These are phyloP conservation scores for Phragmatobia fuliginosa DNA, from an alignment of 2,888 invertebrate genomes.

Conservation along the genomic window DNA sequence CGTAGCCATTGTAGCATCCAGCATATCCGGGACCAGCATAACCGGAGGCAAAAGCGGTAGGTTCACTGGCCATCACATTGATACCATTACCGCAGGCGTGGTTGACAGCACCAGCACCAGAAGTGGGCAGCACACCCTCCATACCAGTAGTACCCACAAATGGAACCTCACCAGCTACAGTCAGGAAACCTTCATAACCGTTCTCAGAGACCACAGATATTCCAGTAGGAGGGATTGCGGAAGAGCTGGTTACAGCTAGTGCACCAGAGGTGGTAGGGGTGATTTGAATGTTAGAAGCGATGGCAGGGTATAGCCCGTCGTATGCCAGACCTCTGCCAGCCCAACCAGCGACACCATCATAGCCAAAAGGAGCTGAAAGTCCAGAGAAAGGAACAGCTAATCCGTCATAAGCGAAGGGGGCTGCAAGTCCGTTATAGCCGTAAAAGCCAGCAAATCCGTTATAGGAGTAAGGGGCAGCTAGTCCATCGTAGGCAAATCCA, in stretches of 20 bases:
- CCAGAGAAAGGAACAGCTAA: slow-evolving; percentile 14
- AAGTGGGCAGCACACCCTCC: slow-evolving; percentile 61
- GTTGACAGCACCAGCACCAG: slow-evolving; percentile 56
- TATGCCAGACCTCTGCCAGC: neutral
- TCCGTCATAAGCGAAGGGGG: neutral
- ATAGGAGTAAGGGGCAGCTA: slow-evolving; percentile 29
- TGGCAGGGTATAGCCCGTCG: neutral
- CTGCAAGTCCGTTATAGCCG: neutral
- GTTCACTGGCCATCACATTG: slow-evolving; percentile 7
- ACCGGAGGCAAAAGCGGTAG: slow-evolving; percentile 37
- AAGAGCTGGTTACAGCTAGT: slow-evolving; percentile 49
- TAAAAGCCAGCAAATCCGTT: neutral
- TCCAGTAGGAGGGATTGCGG: slow-evolving; percentile 46
- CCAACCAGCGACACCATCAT: neutral
- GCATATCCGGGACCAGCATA: neutral
- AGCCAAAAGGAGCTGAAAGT: neutral
- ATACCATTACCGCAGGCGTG: slow-evolving; percentile 61
- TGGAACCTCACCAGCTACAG: slow-evolving; percentile 57
- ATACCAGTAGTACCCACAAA: slow-evolving; percentile 60
- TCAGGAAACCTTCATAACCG: slow-evolving; percentile 55
- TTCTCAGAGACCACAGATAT: slow-evolving; percentile 61
- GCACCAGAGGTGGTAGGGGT: slow-evolving; percentile 42
- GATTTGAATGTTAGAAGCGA: slow-evolving; percentile 47
- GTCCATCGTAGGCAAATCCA: slow-evolving; percentile 37
- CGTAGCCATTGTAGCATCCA: neutral